Conservation (phyloP, 2,797 vertebrate genomes). For the Darevskia mixta region DNA sequence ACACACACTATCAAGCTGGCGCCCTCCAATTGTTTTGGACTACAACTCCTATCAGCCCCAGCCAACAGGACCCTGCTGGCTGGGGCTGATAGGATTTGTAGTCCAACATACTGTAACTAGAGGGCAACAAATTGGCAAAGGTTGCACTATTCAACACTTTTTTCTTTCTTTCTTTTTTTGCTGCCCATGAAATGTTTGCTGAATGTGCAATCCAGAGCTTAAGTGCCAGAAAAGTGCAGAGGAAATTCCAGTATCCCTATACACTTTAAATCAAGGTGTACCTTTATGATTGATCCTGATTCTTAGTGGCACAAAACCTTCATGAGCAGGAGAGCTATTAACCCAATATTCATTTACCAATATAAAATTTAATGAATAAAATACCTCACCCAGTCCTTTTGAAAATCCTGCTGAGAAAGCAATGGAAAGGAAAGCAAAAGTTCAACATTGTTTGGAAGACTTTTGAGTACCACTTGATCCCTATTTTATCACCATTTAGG, state of each 20-base stretch:
- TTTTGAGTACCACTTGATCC: neutral
- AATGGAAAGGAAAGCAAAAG: neutral
- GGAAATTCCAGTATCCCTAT: neutral
- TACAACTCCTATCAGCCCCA: too few species aligned
- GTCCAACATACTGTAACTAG: too few species aligned
- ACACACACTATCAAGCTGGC: neutral
- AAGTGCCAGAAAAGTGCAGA: neutral
- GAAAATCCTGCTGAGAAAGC: neutral
- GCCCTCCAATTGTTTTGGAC: too few species aligned
- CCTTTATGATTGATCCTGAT: neutral
- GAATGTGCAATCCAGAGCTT: neutral
- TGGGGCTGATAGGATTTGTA: too few species aligned
- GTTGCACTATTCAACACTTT: neutral
- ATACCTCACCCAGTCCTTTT: neutral
- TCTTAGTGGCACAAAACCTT: neutral
- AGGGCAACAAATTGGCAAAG: too few species aligned
- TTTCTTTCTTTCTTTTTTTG: neutral
- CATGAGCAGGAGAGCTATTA: neutral
- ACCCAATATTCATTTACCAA: slow-evolving; percentile 12
- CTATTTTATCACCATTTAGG: neutral
- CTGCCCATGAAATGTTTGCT: neutral
- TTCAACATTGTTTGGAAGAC: neutral
- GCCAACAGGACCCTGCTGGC: too few species aligned
- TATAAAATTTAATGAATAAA: slow-evolving; percentile 15
- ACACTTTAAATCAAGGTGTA: neutral